Conservation (phyloP, 2,113 vertebrate species). For the Silurus asotus region DNA sequence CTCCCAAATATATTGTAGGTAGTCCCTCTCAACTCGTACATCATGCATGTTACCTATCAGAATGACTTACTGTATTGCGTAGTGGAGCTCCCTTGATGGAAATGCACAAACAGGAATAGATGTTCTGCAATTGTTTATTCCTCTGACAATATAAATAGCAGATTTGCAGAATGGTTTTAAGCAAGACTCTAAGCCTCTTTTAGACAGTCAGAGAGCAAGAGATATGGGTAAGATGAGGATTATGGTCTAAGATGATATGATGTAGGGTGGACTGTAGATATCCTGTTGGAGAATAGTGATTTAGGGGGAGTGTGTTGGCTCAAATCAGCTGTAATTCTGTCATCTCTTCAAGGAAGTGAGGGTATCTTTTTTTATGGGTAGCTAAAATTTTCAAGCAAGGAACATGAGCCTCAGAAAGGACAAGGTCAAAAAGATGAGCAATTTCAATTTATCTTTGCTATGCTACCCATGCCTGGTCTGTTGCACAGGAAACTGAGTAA, state of each 20-base stretch:
- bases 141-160: not conserved
- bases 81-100: not conserved
- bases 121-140: not conserved
- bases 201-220: not conserved
- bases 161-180: conserved; percentile 8
- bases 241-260: not conserved
- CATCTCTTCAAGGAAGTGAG: conserved; percentile 4
- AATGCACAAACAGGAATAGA: not conserved
- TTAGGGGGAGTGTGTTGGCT: conserved; percentile 11
- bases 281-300: not conserved
- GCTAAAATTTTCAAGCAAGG: conserved; percentile 4
- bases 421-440: conserved; percentile 35
- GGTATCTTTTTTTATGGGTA: conserved; percentile 34
- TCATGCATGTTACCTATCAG: not conserved
- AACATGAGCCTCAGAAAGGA: conserved; percentile 13
- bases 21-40: not conserved
- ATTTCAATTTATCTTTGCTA: conserved; percentile 21
- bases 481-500: conserved; percentile 23
- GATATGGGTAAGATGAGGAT: not conserved
- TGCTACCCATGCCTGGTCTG: conserved; percentile 14
- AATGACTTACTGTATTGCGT: not conserved
- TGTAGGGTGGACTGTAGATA: conserved; percentile 13
- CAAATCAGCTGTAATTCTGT: conserved; percentile 21
- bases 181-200: not conserved
- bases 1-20: not conserved